Evolutionary conservation across 2,888 invertebrate species (phyloP).

Genomic region (Xylota segnis): DNA sequence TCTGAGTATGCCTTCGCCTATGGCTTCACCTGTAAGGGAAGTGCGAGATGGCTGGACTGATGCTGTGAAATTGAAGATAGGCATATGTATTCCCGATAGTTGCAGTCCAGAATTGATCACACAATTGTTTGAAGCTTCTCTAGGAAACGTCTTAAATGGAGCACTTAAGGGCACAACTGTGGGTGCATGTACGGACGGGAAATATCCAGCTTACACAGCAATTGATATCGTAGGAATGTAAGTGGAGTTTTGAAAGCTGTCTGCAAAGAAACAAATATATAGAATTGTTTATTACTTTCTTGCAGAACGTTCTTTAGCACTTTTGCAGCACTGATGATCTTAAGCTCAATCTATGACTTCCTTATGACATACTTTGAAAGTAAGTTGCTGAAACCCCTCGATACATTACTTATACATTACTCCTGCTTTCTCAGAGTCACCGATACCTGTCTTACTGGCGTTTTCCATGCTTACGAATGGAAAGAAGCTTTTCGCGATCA

Average conservation of each 20-base stretch:
- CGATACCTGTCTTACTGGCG: constrained; percentile 34
- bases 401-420: not conserved
- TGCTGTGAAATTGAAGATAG: constrained; percentile 19
- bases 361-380: constrained; percentile 11
- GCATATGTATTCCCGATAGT: constrained; percentile 49
- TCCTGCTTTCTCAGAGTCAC: constrained; percentile 1
- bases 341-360: constrained; percentile 47
- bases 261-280: not conserved
- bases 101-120: constrained; percentile 20
- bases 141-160: constrained; percentile 10
- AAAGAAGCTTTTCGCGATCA: constrained; percentile 52
- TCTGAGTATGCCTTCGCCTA: not conserved
- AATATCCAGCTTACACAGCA: constrained; percentile 5
- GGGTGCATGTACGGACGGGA: constrained; percentile 1
- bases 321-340: constrained; percentile 28
- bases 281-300: not conserved
- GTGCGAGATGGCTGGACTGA: not conserved
- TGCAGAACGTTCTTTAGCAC: constrained; percentile 30
- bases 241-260: not conserved
- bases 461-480: constrained; percentile 47
- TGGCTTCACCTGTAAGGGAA: not conserved
- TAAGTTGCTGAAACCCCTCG: constrained; percentile 1
- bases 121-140: not conserved
- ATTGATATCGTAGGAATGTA: constrained; percentile 42
- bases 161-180: constrained; percentile 18